Conservation (phyloP, 2,888 invertebrate species). For the Ectemnius continuus region DNA sequence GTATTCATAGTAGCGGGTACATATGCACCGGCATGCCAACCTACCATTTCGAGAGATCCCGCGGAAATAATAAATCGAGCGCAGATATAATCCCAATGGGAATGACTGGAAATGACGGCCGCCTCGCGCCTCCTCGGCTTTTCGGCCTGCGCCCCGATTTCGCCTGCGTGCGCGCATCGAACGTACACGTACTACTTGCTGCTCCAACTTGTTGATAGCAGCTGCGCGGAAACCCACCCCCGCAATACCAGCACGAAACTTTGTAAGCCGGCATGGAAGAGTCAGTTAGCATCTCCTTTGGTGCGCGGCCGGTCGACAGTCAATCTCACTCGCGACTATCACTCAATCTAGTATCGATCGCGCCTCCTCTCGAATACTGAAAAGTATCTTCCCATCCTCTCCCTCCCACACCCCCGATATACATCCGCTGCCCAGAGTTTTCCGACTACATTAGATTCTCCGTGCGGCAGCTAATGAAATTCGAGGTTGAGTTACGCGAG, state of each 20-base stretch:
- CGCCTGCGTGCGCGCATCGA: background rate
- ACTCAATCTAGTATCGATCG: background rate
- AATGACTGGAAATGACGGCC: too few relatives aligned
- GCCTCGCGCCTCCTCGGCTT: slow-evolving; percentile 12
- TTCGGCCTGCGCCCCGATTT: slow-evolving; percentile 1
- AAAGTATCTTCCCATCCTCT: background rate
- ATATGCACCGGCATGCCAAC: background rate
- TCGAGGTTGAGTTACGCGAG: background rate
- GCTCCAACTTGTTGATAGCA: slow-evolving; percentile 34
- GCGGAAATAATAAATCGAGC: slow-evolving; percentile 43
- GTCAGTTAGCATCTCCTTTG: too few relatives aligned
- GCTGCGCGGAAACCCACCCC: background rate
- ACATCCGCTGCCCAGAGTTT: slow-evolving; percentile 1
- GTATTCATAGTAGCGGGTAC: too few relatives aligned
- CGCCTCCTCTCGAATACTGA: background rate
- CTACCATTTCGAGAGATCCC: too few relatives aligned
- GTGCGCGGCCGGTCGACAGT: too few relatives aligned
- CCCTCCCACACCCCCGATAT: background rate
- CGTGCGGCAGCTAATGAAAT: slow-evolving; percentile 4
- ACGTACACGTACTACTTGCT: background rate
- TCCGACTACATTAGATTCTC: background rate
- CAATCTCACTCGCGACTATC: background rate
- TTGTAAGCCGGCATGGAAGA: too few relatives aligned
- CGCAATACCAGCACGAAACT: too few relatives aligned
- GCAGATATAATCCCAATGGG: slow-evolving; percentile 6